phyloP scores from a whole-genome alignment of 2,113 vertebrate genomes.

The Psammodynastes pulverulentus region DNA sequence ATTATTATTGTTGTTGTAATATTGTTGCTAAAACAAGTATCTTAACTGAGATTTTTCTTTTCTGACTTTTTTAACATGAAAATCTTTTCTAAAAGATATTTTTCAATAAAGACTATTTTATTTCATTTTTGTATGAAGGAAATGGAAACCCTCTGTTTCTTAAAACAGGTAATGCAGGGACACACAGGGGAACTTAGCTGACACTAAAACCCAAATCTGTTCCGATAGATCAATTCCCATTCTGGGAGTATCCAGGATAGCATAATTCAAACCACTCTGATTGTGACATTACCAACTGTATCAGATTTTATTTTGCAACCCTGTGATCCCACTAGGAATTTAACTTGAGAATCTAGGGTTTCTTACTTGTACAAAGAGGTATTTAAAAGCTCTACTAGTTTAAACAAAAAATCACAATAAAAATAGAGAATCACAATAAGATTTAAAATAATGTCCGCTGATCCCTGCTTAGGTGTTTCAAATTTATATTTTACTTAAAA shows the following conservation, averaged over 20 bases:
- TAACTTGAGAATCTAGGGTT: slow-evolving; percentile 26
- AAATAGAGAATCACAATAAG: background rate
- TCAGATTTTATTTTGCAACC: slow-evolving; percentile 11
- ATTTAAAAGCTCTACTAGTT: slow-evolving; percentile 6
- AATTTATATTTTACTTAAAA: slow-evolving; percentile 1
- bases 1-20: background rate
- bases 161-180: slow-evolving; percentile 6
- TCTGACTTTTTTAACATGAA: background rate
- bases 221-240: slow-evolving; percentile 5
- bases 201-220: background rate
- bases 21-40: background rate
- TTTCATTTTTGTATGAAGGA: background rate
- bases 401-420: background rate
- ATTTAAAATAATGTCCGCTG: background rate
- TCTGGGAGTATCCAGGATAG: background rate
- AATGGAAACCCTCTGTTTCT: slow-evolving; percentile 15
- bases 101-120: background rate
- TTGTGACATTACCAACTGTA: background rate
- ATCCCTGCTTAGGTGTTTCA: background rate
- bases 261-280: slow-evolving; percentile 16
- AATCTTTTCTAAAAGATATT: background rate
- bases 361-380: slow-evolving; percentile 22
- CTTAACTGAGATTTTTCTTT: rapidly evolving
- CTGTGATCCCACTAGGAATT: slow-evolving; percentile 22
- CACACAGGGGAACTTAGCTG: background rate